Conservation (phyloP, 2,797 vertebrate species). For the Mallotus villosus region DNA sequence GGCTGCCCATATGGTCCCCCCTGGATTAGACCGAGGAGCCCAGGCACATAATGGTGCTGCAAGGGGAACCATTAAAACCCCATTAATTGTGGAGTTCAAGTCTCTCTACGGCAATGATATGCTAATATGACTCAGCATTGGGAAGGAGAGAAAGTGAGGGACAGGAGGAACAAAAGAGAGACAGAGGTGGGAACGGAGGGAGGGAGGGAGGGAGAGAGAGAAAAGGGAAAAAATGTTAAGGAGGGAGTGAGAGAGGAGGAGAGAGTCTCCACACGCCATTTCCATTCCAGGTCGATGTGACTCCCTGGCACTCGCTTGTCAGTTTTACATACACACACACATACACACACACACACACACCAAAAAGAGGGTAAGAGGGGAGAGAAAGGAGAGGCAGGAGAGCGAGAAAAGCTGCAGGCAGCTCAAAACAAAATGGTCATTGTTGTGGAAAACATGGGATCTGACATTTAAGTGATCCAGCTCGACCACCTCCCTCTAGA, state of each 20-base stretch:
- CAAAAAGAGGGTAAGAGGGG: conserved; percentile 24
- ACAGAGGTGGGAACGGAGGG: conserved; percentile 24
- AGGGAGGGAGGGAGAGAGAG: conserved; percentile 39
- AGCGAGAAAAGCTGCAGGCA: conserved; percentile 59
- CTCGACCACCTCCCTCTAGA: conserved; percentile 54
- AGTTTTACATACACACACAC: conserved; percentile 21
- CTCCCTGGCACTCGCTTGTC: conserved; percentile 45
- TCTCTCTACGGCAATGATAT: conserved; percentile 66
- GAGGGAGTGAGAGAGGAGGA: conserved; percentile 20
- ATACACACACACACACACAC: not conserved
- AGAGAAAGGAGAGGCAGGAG: conserved; percentile 34
- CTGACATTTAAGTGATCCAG: conserved; percentile 68
- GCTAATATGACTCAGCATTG: conserved; percentile 65
- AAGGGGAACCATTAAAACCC: conserved; percentile 72
- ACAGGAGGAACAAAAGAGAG: conserved; percentile 13
- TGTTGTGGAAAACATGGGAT: conserved; percentile 67
- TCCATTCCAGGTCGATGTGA: conserved; percentile 50
- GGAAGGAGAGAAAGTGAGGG: conserved; percentile 35
- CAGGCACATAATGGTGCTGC: conserved; percentile 66
- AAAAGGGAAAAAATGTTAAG: conserved; percentile 8
- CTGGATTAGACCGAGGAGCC: conserved; percentile 65
- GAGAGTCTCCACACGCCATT: conserved; percentile 37
- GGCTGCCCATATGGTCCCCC: conserved; percentile 70
- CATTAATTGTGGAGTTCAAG: conserved; percentile 72
- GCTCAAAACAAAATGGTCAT: conserved; percentile 70